phyloP scores from a whole-genome alignment of 2,113 vertebrate genomes.

The Bubo bubo region DNA sequence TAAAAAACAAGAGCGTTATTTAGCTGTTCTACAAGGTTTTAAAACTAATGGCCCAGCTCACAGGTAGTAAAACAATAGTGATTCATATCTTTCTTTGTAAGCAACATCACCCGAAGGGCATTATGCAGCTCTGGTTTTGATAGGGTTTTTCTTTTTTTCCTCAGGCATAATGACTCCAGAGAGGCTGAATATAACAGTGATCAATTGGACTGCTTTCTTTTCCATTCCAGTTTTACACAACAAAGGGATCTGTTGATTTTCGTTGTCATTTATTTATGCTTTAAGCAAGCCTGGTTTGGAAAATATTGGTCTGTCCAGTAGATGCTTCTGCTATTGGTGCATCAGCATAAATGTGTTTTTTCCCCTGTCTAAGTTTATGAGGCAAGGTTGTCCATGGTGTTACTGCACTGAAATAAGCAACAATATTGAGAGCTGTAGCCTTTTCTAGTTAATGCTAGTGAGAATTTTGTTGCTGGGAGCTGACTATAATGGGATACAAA shows the following conservation, averaged over 20 bases:
- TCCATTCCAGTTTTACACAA: slow-evolving; percentile 8
- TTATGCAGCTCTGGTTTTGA: slow-evolving; percentile 18
- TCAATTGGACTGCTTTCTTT: slow-evolving; percentile 12
- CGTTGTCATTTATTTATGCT: slow-evolving; percentile 24
- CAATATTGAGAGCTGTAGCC: background rate
- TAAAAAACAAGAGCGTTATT: background rate
- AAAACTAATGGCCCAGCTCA: background rate
- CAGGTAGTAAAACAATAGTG: slow-evolving; percentile 10
- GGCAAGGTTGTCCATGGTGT: accelerated
- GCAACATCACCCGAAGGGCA: background rate
- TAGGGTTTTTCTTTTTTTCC: slow-evolving; percentile 26
- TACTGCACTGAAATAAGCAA: background rate
- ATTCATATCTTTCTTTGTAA: slow-evolving; percentile 28
- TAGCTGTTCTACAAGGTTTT: slow-evolving; percentile 14
- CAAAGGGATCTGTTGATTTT: background rate
- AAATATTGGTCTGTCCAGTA: background rate
- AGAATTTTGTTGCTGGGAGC: slow-evolving; percentile 39
- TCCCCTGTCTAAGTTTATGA: background rate
- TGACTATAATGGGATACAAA: slow-evolving; percentile 2
- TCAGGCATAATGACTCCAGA: slow-evolving; percentile 13
- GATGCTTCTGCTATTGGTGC: background rate
- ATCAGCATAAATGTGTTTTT: background rate
- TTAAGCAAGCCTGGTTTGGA: background rate
- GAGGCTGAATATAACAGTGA: slow-evolving; percentile 9
- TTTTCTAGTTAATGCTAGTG: background rate